Conservation (phyloP, 2,113 vertebrate species). For the Charadrius vociferus region DNA sequence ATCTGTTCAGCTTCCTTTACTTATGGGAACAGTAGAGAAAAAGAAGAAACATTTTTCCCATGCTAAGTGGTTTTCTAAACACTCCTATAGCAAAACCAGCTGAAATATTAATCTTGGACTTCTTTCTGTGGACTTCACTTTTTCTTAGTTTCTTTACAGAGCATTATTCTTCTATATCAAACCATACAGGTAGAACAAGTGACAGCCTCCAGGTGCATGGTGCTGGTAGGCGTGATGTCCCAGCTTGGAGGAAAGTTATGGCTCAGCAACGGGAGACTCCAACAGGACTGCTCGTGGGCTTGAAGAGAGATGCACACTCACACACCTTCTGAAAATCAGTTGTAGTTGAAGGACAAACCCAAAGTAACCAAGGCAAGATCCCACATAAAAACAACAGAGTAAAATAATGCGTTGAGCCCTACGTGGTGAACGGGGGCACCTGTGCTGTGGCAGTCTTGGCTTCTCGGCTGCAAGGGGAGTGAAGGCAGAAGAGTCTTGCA, state of each 20-base stretch:
- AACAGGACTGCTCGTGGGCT: background rate
- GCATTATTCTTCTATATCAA: background rate
- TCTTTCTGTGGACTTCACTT: background rate
- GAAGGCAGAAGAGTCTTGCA: background rate
- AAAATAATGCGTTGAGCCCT: background rate
- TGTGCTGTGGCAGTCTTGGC: background rate
- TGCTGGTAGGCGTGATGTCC: background rate
- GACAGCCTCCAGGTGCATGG: background rate
- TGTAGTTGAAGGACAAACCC: background rate
- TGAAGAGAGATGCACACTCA: background rate
- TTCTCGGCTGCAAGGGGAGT: background rate
- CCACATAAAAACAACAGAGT: background rate
- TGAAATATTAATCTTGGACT: background rate
- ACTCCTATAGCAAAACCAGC: background rate
- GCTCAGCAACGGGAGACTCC: background rate
- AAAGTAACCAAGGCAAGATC: background rate
- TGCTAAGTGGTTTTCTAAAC: background rate
- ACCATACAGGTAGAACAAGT: background rate
- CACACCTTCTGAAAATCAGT: background rate
- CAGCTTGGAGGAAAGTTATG: background rate
- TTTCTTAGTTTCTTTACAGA: background rate
- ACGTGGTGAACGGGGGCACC: fast-evolving
- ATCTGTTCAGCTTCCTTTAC: background rate
- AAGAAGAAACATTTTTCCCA: background rate
- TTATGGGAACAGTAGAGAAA: background rate